Evolutionary conservation across 2,888 invertebrate species (phyloP).

Genomic region (Drosophila mimica): DNA sequence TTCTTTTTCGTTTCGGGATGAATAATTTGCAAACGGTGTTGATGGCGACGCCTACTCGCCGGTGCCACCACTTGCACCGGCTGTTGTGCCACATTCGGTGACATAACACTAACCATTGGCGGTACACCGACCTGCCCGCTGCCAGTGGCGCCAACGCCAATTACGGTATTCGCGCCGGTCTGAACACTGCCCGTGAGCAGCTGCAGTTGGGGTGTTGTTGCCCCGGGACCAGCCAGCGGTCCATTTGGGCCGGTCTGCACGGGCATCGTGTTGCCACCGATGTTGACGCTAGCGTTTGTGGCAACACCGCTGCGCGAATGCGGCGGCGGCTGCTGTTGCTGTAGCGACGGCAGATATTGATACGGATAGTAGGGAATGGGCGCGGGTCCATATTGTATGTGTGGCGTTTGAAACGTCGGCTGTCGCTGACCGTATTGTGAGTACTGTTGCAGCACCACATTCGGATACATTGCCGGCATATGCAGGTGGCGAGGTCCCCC

Average conservation of each 20-base stretch:
- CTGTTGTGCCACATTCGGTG: constrained; percentile 58
- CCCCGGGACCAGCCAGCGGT: constrained; percentile 74
- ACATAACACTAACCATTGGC: constrained; percentile 74
- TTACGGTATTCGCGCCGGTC: constrained; percentile 85
- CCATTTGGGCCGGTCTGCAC: constrained; percentile 81
- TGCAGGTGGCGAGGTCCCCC: constrained; percentile 74
- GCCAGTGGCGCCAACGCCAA: constrained; percentile 81
- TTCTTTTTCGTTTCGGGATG: constrained; percentile 85
- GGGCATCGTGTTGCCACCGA: constrained; percentile 68
- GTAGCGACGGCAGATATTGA: constrained; percentile 63
- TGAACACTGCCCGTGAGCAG: constrained; percentile 74
- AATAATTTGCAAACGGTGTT: constrained; percentile 85
- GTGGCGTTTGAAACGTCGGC: constrained; percentile 72
- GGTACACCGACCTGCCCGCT: constrained; percentile 75
- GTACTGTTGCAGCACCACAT: constrained; percentile 78
- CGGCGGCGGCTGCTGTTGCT: constrained; percentile 74
- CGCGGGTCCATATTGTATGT: constrained; percentile 73
- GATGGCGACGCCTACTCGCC: constrained; percentile 78
- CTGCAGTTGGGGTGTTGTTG: constrained; percentile 73
- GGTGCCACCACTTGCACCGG: constrained; percentile 55
- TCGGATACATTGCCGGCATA: constrained; percentile 79
- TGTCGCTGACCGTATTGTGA: constrained; percentile 76
- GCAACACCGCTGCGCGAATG: constrained; percentile 77
- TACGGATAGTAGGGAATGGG: constrained; percentile 69
- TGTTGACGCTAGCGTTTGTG: constrained; percentile 70